Percentiles rank a stretch among this genome's conserved stretches.
These are phyloP conservation scores for Euproctis similis DNA, from an alignment of 2,888 invertebrate genomes.

Conservation along the genomic window DNA sequence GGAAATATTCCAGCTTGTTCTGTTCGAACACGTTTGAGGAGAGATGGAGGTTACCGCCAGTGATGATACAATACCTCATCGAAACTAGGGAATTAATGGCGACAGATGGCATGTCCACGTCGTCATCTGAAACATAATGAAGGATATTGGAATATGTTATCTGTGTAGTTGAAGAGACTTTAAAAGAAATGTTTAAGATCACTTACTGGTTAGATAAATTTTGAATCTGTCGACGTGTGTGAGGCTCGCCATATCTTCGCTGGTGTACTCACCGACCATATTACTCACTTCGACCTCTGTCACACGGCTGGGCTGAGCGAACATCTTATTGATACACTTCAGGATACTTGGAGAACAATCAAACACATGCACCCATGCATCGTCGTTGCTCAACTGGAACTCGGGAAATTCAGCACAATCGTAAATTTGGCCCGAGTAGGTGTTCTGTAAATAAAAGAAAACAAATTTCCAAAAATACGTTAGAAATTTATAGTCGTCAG, in stretches of 20 bases:
- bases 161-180: no score
- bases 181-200: no score
- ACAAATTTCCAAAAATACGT: no score
- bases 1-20: background rate
- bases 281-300: background rate
- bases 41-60: background rate
- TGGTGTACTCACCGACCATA: background rate
- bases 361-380: background rate
- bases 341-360: background rate
- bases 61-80: background rate
- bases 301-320: background rate
- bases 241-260: background rate
- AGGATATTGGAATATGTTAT: no score
- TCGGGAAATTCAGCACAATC: background rate
- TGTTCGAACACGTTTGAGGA: background rate
- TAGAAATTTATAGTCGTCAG: no score
- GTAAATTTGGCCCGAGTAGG: background rate
- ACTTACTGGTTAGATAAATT: background rate
- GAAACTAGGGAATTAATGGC: background rate
- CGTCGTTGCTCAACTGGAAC: background rate
- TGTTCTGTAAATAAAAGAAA: background rate
- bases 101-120: background rate
- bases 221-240: background rate
- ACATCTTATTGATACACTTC: background rate
- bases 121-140: background rate